Conservation (phyloP, 1,140 invertebrate species). For the Subanguina moxae region DNA sequence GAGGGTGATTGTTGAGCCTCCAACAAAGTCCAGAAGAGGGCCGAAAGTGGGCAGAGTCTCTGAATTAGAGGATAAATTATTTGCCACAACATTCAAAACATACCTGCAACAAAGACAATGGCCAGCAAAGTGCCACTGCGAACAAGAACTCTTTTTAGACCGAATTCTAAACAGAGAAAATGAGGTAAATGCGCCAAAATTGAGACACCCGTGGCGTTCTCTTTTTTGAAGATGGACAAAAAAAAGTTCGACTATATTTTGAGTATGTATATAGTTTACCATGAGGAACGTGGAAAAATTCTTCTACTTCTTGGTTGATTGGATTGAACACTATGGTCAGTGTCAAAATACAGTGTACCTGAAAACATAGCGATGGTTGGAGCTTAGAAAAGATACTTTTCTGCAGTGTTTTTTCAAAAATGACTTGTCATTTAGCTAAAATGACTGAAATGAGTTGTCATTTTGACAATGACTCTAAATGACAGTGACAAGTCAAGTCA, state of each 20-base stretch:
- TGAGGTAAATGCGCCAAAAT: neutral
- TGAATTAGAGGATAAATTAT: too few relatives aligned
- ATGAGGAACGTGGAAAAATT: slow-evolving; percentile 52
- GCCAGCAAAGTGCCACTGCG: slow-evolving; percentile 70
- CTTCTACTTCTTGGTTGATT: slow-evolving; percentile 54
- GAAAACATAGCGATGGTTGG: too few relatives aligned
- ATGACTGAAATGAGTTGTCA: too few relatives aligned
- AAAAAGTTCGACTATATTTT: slow-evolving; percentile 5
- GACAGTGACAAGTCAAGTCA: too few relatives aligned
- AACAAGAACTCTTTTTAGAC: slow-evolving; percentile 68
- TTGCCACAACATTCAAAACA: too few relatives aligned
- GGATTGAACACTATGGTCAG: slow-evolving; percentile 57
- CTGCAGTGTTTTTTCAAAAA: neutral
- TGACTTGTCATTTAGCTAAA: too few relatives aligned
- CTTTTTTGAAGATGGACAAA: too few relatives aligned
- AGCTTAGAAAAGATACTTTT: slow-evolving; percentile 10
- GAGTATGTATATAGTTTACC: slow-evolving; percentile 22
- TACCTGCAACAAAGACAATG: slow-evolving; percentile 70
- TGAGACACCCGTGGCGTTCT: too few relatives aligned
- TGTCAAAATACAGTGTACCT: slow-evolving; percentile 52
- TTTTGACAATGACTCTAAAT: too few relatives aligned
- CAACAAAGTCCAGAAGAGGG: slow-evolving; percentile 78
- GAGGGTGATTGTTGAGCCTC: slow-evolving; percentile 75
- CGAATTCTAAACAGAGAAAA: slow-evolving; percentile 45
- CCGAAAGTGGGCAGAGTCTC: slow-evolving; percentile 81